Evolutionary conservation across 2,797 vertebrate genomes (phyloP), one percentile per base, ranked within the genome.

Genomic region (Bovichtus variegatus): DNA sequence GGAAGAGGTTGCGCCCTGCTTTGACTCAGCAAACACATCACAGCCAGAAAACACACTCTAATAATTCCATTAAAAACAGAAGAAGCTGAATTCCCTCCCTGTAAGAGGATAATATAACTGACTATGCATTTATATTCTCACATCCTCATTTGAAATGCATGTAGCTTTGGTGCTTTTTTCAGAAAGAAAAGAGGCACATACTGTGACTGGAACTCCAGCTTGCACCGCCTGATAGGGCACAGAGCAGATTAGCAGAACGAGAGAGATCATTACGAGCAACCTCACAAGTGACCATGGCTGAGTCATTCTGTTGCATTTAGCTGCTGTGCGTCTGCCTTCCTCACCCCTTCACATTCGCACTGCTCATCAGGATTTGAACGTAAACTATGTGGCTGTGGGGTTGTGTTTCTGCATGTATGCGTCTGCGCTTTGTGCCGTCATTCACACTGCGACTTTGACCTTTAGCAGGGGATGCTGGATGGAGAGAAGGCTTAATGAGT

Each of bases 401-500:
- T 47, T 63, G 80, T n/a, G 10, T 70, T 76, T 74, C 47, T 76
- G 84, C 73, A 47, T 83, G 78, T 74, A 6, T 31, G 78, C 18
- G 23, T 77, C 86, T 81, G 63, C 5, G 76, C 78, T 66, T 66
- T 65, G 78, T 75, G 57, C 89, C 80, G 85, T 88, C 90, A 88
- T 64, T 84, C 81, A 69, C 65, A 78, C 80, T 84, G 87, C 76
- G 89, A 91, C 87, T 92, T 86, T 92, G 92, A 94, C 92, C 92
- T 93, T 94, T 93, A 84, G 80, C 66, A 31, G 80, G 82, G 76
- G 85, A 90, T 83, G 83, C 74, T 86, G 82, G 88, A 89, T 85
- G 85, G 85, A 83, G 82, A 82, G 87, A 76, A 78, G 83, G 75
- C 90, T 89, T 94, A 94, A 95, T 94, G 91, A 94, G 91, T 93